Evolutionary conservation across 2,797 vertebrate genomes (phyloP), one percentile per base, ranked within the genome.

Genomic region (Pristis pectinata): DNA sequence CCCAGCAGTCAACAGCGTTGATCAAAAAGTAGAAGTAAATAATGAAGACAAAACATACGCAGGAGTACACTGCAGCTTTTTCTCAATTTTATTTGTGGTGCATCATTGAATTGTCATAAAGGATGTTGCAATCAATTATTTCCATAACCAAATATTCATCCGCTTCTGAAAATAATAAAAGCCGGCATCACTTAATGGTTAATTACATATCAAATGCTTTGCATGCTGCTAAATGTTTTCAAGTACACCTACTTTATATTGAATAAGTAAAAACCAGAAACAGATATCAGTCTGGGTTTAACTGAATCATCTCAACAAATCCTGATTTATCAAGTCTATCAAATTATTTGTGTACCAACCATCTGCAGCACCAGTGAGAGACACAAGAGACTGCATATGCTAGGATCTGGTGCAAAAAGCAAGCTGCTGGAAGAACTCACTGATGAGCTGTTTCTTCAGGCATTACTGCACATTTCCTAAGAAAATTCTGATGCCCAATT

Each of bases 21-120:
- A 7, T 13, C 24, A 83, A 53, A 53, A 27, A 24, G 30, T 53
- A 49, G 24, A 85, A 85, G 53, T 49, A 53, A 53, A 53, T 53
- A 56, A 53, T 53, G 4, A 41, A 53, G 30, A 24, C 2, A 67
- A 67, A 87, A 59, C 30, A 87, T 34, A n/a, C 1, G 13, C 56
- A 61, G n/a, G 53, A 34, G 13, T 5, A n/a, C 30, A 34, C 34
- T 87, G 56, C 30, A 9, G 30, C 53, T 87, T 89, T 89, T n/a
- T 59, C 34, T 59, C 85, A 89, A 83, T 61, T 89, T 61, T 61
- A n/a, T 61, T 89, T n/a, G 34, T 3, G 4, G 13, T n/a, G 30
- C 56, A 89, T 89, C 85, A 61, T 34, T 89, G 30, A 56, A 89
- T 89, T 89, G 56, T 59, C 53, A 61, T 89, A 61, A 89, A 89